These are phyloP conservation scores for Gallinago nigripennis DNA, from an alignment of 2,797 vertebrate species.

Conservation along the genomic window DNA sequence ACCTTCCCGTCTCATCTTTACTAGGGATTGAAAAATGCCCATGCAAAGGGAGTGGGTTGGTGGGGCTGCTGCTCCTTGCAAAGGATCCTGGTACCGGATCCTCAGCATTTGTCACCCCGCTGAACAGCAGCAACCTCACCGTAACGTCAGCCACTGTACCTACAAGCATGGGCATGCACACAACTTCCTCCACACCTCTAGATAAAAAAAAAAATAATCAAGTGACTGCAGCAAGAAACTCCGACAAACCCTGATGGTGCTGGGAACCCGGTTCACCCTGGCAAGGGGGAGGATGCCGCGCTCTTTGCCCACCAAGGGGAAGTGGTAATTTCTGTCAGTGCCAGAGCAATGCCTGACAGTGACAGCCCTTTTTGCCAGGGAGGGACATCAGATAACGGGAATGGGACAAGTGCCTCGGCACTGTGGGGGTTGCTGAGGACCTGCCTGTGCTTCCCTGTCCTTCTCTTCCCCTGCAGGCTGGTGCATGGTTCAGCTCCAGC, in stretches of 20 bases:
- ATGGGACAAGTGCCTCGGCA: accelerated
- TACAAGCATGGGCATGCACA: background rate
- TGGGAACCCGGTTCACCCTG: background rate
- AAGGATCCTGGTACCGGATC: background rate
- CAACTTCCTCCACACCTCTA: background rate
- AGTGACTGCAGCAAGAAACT: background rate
- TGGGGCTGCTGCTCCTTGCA: background rate
- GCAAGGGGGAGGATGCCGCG: background rate
- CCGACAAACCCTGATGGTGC: background rate
- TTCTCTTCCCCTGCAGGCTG: background rate
- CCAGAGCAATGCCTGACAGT: background rate
- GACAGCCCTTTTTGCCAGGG: background rate
- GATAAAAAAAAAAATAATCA: background rate
- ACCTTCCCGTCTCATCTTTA: background rate
- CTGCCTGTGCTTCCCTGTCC: background rate
- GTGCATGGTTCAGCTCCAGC: accelerated
- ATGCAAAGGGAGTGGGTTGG: background rate
- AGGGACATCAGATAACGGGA: background rate
- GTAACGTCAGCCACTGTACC: background rate
- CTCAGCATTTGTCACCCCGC: background rate
- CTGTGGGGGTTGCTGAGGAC: background rate
- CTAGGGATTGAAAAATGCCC: background rate
- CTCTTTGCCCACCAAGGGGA: background rate
- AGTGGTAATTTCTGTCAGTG: background rate
- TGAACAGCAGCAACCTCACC: background rate